Conservation (phyloP, 2,113 vertebrate genomes). For the Rousettus leschenaultii region DNA sequence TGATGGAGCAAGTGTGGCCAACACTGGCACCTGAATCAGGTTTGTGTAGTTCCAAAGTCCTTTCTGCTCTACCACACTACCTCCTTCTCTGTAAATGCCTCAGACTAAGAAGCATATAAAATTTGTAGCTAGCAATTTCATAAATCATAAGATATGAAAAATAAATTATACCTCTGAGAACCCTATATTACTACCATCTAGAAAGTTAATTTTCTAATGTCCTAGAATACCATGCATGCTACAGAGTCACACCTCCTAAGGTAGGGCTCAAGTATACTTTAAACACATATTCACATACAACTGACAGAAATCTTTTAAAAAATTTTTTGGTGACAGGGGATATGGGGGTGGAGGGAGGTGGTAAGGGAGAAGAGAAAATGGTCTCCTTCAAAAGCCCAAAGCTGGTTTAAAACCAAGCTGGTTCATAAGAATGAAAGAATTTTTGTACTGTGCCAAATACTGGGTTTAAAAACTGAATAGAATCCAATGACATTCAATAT, state of each 20-base stretch:
- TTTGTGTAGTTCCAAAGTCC: neutral
- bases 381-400: neutral
- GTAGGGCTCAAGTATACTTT: neutral
- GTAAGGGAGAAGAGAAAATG: neutral
- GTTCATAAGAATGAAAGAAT: neutral
- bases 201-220: conserved; percentile 14
- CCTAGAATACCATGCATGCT: neutral
- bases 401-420: neutral
- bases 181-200: neutral
- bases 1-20: neutral
- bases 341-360: too few species aligned
- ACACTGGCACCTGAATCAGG: neutral
- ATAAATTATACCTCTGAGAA: conserved; percentile 21
- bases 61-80: neutral
- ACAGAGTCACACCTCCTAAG: neutral
- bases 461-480: conserved; percentile 7
- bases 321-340: neutral
- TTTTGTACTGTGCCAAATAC: conserved; percentile 20
- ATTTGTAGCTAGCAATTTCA: conserved; percentile 21
- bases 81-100: conserved; percentile 5
- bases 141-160: conserved; percentile 48
- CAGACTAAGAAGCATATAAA: neutral
- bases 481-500: conserved; percentile 1
- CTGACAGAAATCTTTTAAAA: neutral
- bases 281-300: neutral